phyloP scores from a whole-genome alignment of 2,888 invertebrate species.

The Pediacus dermestoides region DNA sequence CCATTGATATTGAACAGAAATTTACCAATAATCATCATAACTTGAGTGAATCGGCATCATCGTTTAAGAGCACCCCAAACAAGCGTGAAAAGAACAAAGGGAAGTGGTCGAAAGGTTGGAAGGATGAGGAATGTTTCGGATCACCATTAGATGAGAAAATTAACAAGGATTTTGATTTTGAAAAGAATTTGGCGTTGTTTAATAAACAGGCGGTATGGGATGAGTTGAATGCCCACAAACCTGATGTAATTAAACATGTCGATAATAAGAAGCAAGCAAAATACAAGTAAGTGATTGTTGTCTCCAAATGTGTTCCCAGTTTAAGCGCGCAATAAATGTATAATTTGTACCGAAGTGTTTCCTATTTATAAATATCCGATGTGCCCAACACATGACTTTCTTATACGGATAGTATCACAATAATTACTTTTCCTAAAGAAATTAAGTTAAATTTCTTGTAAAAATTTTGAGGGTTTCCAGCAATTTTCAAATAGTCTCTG shows the following conservation, averaged over 20 bases:
- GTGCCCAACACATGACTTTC: too few species aligned
- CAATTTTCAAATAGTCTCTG: too few species aligned
- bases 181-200: slow-evolving; percentile 88
- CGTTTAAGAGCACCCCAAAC: slow-evolving; percentile 50
- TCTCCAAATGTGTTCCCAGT: too few species aligned
- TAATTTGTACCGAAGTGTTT: too few species aligned
- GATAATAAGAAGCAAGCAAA: slow-evolving; percentile 46
- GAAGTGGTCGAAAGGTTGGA: slow-evolving; percentile 51
- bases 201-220: slow-evolving; percentile 81
- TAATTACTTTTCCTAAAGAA: too few species aligned
- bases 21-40: slow-evolving; percentile 23
- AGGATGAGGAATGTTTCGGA: slow-evolving; percentile 77
- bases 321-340: too few species aligned
- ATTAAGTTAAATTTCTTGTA: too few species aligned
- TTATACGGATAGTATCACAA: too few species aligned
- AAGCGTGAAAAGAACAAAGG: slow-evolving; percentile 55
- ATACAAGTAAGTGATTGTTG: slow-evolving; percentile 45
- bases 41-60: slow-evolving; percentile 44
- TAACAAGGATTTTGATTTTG: slow-evolving; percentile 87
- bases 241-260: slow-evolving; percentile 58
- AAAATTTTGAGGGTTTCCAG: too few species aligned
- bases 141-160: slow-evolving; percentile 63
- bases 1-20: slow-evolving; percentile 43
- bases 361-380: too few species aligned
- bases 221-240: slow-evolving; percentile 61